Conservation (phyloP, 2,113 vertebrate genomes). For the Spea bombifrons region DNA sequence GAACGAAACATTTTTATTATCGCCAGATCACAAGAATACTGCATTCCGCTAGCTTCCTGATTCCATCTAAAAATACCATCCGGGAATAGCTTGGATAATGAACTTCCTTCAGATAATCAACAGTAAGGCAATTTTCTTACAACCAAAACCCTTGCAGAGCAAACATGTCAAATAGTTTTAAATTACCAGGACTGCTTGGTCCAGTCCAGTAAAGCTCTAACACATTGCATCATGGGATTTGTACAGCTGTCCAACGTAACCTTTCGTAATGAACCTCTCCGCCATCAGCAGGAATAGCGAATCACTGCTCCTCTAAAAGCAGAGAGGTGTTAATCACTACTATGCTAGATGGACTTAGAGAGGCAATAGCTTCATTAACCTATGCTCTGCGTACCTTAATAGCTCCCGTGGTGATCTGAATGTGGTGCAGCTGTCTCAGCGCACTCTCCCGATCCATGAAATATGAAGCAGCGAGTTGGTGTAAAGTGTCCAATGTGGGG, state of each 20-base stretch:
- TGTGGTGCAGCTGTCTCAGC: slow-evolving; percentile 87
- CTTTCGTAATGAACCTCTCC: slow-evolving; percentile 21
- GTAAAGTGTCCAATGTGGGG: slow-evolving; percentile 89
- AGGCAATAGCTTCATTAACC: slow-evolving; percentile 40
- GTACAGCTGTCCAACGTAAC: slow-evolving; percentile 15
- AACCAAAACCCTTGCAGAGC: slow-evolving; percentile 28
- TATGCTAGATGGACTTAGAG: slow-evolving; percentile 5
- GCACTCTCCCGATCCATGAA: slow-evolving; percentile 97
- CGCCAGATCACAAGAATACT: slow-evolving; percentile 32
- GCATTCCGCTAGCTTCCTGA: slow-evolving; percentile 43
- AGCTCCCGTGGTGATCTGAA: slow-evolving; percentile 93
- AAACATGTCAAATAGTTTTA: slow-evolving; percentile 31
- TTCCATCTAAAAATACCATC: slow-evolving; percentile 43
- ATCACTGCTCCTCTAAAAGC: slow-evolving; percentile 1
- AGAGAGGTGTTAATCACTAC: slow-evolving; percentile 30
- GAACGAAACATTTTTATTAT: slow-evolving; percentile 18
- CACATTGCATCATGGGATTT: slow-evolving; percentile 24
- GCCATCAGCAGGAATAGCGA: background rate
- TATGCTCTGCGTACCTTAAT: slow-evolving; percentile 79
- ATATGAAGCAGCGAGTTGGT: slow-evolving; percentile 95
- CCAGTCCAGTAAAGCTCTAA: slow-evolving; percentile 31
- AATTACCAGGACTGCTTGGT: slow-evolving; percentile 27
- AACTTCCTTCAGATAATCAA: slow-evolving; percentile 45
- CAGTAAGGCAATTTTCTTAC: slow-evolving; percentile 34
- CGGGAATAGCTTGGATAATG: slow-evolving; percentile 41